Base-by-base conservation (phyloP, 2,113 vertebrate genomes). In the Ceratotherium simum region DNA sequence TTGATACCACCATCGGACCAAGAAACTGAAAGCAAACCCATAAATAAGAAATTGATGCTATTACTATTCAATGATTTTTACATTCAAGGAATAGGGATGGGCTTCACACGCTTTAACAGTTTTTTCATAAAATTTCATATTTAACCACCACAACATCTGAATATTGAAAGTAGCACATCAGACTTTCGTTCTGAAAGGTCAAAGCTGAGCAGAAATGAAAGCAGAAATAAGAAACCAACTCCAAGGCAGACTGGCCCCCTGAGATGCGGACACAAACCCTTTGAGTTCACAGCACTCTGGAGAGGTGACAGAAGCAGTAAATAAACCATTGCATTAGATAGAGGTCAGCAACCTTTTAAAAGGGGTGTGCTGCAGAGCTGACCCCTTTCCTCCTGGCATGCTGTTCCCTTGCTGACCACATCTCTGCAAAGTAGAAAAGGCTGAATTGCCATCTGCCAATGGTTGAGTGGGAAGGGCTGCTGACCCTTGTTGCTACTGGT, bases 41-140 rank as follows among this genome's bases (percentile, higher is more conserved):
- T 46, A 96, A 87, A 88, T 54, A 76, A 87, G 70, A 93, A 84
- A 58, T 33, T 65, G 46, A 82, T 90, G 46, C 60, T 72, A 67
- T 48, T 69, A 78, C 2, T 72, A 90, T 3, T 89, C 70, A 96
- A 79, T 17, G 58, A 20, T 39, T 33, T 42, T 85, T 31, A 23
- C 0, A 3, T 62, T 75, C 21, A 73, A 67, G 64, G 20, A 91
- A 70, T 51, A 23, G 11, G n/a, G n/a, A 42, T 16, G 29, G 21
- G 12, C 31, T 82, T 70, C 67, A 31, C 6, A 33, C 8, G 56
- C 20, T 86, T 87, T 14, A 73, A 60, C 9, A 29, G 11, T 18
- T 58, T 56, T 27, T 60, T 64, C 60, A 76, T 27, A 51, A 54
- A 9, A 88, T 56, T 85, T 95, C 46, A 88, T 46, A 72, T 33